Evolutionary conservation across 2,113 vertebrate genomes (phyloP).

Genomic region (Lucifuga dentata): DNA sequence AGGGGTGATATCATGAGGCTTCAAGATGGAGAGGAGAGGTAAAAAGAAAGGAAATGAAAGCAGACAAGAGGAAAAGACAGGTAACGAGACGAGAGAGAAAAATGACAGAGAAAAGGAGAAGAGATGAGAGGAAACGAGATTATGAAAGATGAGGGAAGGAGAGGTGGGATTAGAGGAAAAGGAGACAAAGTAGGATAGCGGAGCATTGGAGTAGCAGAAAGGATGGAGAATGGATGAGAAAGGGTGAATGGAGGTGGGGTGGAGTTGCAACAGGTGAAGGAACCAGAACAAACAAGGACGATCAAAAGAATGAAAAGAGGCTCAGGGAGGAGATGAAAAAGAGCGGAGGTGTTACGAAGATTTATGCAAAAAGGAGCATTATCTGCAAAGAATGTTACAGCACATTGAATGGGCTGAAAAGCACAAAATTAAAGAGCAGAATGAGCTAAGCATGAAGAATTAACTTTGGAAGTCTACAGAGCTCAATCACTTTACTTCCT

Average conservation of each 20-base stretch:
- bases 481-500: conserved; percentile 6
- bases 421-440: conserved; percentile 29
- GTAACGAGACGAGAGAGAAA: neutral
- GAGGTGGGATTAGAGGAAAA: conserved; percentile 38
- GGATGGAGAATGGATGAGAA: conserved; percentile 15
- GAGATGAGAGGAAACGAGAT: conserved; percentile 11
- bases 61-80: neutral
- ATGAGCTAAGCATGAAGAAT: conserved; percentile 10
- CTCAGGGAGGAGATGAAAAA: conserved; percentile 34
- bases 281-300: neutral
- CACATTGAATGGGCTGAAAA: conserved; percentile 23
- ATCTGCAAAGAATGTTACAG: conserved; percentile 35
- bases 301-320: neutral
- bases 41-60: too few species aligned
- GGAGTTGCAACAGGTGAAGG: neutral
- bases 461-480: conserved; percentile 26
- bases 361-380: conserved; percentile 43
- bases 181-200: conserved; percentile 31
- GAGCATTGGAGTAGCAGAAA: conserved; percentile 14
- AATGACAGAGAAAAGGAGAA: conserved; percentile 12
- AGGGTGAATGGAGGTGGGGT: neutral
- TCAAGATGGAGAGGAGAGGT: conserved; percentile 22
- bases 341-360: conserved; percentile 57
- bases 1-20: conserved; percentile 46
- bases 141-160: conserved; percentile 21